Base-by-base conservation (phyloP, 2,888 invertebrate species). In the Aphrophora alni region DNA sequence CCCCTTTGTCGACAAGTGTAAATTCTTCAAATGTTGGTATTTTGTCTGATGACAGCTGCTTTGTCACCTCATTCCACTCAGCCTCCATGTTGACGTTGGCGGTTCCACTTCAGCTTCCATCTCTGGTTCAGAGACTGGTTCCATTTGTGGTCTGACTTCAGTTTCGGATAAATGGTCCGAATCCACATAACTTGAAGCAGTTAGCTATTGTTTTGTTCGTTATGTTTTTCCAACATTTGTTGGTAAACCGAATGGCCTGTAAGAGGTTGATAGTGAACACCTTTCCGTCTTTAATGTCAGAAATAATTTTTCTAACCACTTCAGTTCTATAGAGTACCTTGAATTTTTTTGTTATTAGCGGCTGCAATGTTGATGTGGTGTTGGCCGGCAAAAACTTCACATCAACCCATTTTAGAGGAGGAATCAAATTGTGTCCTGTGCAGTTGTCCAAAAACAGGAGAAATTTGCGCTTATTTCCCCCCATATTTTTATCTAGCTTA, bases 161-260 rank as follows among this genome's bases (percentile, higher is more conserved):
- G 82, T 83, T 82, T 83, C 82, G 81, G 81, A 84, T 81, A 83
- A 82, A 81, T 75, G 81, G 82, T 83, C 81, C 78, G 84, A 85
- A 84, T 78, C 85, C 84, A 82, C 80, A 81, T 77, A 83, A 85
- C 82, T 84, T 85, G 83, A 85, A 85, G 83, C 85, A 85, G 83
- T 85, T 85, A 83, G 78, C 73, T 75, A 85, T 83, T 74, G 83
- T 85, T 80, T 79, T 83, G 80, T 83, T 78, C 72, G 81, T 85
- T 80, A 85, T 83, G 76, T 80, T 8, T 82, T 82, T 82, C 85
- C 84, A 84, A 81, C 84, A 82, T 83, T 85, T 85, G 72, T 80
- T 80, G 70, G 81, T 80, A 82, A 84, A 84, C 83, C 84, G 81
- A 84, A 82, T 77, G 81, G 83, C 44, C 68, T 68, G 5, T 68